Percentiles rank a stretch among this genome's conserved stretches.
Evolutionary conservation across 2,797 vertebrate species (phyloP).

Genomic region (Leptoclinus maculatus): DNA sequence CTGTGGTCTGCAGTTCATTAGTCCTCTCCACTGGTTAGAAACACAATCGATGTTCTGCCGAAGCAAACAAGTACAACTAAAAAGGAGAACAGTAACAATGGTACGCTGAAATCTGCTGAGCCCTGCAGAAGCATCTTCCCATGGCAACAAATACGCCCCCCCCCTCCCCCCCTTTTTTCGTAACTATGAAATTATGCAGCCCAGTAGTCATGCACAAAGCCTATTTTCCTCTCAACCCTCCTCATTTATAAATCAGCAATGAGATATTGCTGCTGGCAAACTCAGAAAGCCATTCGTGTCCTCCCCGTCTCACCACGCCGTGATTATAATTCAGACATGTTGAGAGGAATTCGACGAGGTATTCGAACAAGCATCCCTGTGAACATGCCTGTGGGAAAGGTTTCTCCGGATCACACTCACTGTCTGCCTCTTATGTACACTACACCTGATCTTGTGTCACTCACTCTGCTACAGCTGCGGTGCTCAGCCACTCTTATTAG

Average conservation of each 20-base stretch:
- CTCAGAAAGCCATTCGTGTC: conserved; percentile 20
- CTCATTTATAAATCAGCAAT: conserved; percentile 48
- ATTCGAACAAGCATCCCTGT: not conserved
- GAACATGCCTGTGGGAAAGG: not conserved
- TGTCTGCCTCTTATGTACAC: not conserved
- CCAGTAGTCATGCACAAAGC: conserved; percentile 67
- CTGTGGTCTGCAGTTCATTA: conserved; percentile 4
- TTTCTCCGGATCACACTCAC: not conserved
- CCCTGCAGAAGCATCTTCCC: conserved; percentile 30
- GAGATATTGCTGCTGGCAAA: conserved; percentile 29
- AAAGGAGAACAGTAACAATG: conserved; percentile 12
- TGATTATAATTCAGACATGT: conserved; percentile 19
- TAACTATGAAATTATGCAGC: conserved; percentile 69
- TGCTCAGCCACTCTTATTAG: conserved; percentile 19
- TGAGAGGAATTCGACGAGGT: not conserved
- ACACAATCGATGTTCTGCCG: conserved; percentile 22
- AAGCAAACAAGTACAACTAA: not conserved
- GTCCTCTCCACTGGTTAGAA: conserved; percentile 15
- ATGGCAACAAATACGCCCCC: conserved; percentile 55
- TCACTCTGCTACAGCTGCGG: conserved; percentile 23
- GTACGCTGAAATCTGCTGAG: conserved; percentile 35
- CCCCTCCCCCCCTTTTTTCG: conserved; percentile 13
- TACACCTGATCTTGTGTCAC: not conserved
- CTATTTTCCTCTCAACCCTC: conserved; percentile 41
- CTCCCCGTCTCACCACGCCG: not conserved